A percentile compares a stretch with the other conserved stretches of the same genome.
Evolutionary conservation across 2,888 invertebrate genomes (phyloP).

Genomic region (Apodemia duryi): DNA sequence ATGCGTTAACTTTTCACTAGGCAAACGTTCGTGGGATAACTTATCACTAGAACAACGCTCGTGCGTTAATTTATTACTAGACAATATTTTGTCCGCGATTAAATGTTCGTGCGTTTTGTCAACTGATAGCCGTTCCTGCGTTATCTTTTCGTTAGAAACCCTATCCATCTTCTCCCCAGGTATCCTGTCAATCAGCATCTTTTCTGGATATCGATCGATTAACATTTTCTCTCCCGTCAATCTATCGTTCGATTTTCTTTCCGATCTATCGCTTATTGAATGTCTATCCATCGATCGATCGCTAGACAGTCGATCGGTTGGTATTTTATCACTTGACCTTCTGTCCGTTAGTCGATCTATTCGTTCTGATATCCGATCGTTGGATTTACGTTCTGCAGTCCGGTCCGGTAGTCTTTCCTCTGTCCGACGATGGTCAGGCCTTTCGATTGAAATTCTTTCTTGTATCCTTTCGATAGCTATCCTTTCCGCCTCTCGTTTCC

Average conservation of each 20-base stretch:
- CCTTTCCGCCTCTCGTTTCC: constrained; percentile 41
- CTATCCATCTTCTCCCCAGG: constrained; percentile 31
- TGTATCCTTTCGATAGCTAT: constrained; percentile 43
- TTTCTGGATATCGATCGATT: constrained; percentile 36
- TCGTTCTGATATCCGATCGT: constrained; percentile 29
- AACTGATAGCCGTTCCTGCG: constrained; percentile 38
- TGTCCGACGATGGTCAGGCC: constrained; percentile 45
- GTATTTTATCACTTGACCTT: constrained; percentile 33
- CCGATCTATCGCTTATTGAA: constrained; percentile 21
- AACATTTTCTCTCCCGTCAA: constrained; percentile 34
- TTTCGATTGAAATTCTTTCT: constrained; percentile 41
- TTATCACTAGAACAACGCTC: constrained; percentile 41
- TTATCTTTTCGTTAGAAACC: constrained; percentile 7
- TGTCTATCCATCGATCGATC: constrained; percentile 29
- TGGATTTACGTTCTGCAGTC: constrained; percentile 37
- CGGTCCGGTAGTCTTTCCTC: constrained; percentile 44
- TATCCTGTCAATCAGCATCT: constrained; percentile 33
- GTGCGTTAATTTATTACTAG: constrained; percentile 41
- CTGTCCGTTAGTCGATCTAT: constrained; percentile 35
- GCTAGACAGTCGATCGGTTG: constrained; percentile 32
- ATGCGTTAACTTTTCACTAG: constrained; percentile 36
- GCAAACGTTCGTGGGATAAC: constrained; percentile 33
- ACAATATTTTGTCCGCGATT: constrained; percentile 32
- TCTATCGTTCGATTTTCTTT: constrained; percentile 31
- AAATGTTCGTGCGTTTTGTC: constrained; percentile 41